phyloP scores from a whole-genome alignment of 2,113 vertebrate species.

The Alces alces region DNA sequence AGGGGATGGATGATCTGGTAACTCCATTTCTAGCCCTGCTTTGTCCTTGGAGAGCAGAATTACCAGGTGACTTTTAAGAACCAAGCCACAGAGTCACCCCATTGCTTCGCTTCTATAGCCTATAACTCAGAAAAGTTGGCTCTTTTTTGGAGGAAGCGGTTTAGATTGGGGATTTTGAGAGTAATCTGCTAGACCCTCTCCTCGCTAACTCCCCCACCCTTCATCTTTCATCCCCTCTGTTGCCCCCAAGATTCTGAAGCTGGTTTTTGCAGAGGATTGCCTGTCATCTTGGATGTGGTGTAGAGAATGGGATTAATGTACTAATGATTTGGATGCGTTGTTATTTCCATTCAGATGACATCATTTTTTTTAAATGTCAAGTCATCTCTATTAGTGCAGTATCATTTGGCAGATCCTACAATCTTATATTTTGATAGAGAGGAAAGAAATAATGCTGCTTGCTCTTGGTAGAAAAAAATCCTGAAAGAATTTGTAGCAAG shows the following conservation, averaged over 20 bases:
- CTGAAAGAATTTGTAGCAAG: slow-evolving; percentile 27
- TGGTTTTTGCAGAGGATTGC: neutral
- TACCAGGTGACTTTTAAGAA: neutral
- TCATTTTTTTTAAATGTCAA: slow-evolving; percentile 44
- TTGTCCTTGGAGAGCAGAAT: neutral
- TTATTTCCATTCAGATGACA: slow-evolving; percentile 29
- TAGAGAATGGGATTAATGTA: neutral
- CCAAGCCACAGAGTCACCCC: neutral
- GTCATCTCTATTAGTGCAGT: slow-evolving; percentile 45
- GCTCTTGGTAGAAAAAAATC: neutral
- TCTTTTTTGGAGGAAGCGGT: neutral
- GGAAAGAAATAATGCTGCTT: neutral
- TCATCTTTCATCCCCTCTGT: neutral
- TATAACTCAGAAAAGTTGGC: neutral
- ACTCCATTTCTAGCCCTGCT: neutral
- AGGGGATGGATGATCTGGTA: neutral
- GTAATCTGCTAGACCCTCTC: neutral
- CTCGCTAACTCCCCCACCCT: neutral
- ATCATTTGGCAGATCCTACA: neutral
- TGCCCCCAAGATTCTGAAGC: neutral
- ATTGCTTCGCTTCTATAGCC: neutral
- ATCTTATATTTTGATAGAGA: slow-evolving; percentile 9
- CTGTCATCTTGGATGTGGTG: neutral
- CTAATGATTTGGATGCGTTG: neutral
- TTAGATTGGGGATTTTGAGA: neutral